Percentiles rank a stretch among this genome's conserved stretches.
These are phyloP conservation scores for Heliconius congener DNA, from an alignment of 1,140 invertebrate species.

Conservation along the genomic window DNA sequence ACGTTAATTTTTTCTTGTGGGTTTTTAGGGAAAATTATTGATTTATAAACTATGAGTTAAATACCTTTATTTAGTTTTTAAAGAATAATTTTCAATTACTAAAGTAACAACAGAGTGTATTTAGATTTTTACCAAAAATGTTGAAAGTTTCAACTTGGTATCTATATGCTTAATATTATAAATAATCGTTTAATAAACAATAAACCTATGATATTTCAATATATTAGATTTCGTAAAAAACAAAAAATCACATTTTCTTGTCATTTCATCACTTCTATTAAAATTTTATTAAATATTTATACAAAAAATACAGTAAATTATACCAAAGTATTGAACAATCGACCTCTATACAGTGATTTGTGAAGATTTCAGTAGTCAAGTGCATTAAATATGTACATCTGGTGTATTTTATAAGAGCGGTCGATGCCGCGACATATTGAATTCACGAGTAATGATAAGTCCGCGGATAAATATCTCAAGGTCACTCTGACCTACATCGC, in stretches of 20 bases:
- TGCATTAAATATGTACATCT: not conserved
- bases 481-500: constrained; percentile 27
- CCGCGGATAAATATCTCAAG: constrained; percentile 27
- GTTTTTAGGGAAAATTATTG: not conserved
- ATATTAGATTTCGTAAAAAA: not conserved
- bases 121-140: too few relatives aligned
- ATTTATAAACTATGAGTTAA: not conserved
- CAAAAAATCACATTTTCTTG: not conserved
- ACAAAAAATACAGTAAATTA: too few relatives aligned
- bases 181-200: not conserved
- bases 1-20: not conserved
- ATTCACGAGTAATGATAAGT: constrained; percentile 20
- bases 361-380: not conserved
- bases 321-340: too few relatives aligned
- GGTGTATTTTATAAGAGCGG: not conserved
- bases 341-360: not conserved
- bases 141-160: too few relatives aligned
- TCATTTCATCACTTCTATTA: not conserved
- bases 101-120: too few relatives aligned
- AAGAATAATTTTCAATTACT: too few relatives aligned
- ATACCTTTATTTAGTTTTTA: too few relatives aligned
- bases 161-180: too few relatives aligned
- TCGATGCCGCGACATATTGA: constrained; percentile 14
- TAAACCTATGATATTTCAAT: not conserved
- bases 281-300: too few relatives aligned